Evolutionary conservation across 2,797 vertebrate genomes (phyloP), one percentile per base, ranked within the genome.

Genomic region (Sebastes hubbsi): DNA sequence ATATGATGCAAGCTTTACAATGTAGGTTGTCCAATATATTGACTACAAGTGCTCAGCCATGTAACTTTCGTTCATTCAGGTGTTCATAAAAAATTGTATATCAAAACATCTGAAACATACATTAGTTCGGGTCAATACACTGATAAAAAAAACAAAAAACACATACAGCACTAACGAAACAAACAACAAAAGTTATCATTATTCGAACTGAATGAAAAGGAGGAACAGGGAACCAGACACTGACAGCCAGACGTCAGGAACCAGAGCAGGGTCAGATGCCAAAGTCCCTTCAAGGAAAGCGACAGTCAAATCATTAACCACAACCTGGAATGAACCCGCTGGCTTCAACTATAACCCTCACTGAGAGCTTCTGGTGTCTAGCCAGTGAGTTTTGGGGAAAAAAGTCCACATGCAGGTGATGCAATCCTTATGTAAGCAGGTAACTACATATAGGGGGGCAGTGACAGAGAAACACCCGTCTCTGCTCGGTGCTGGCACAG

Each of bases 301-400:
- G 20, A 42, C 54, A 66, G 62, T 80, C 55, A 70, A 85, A 87
- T 85, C 36, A 85, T 83, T 73, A 84, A 84, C 64, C 52, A 66
- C 61, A 72, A 83, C 90, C 86, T 87, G 60, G 72, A 74, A 78
- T 87, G 60, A 88, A 77, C 75, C 55, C 34, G 42, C 9, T 18
- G 54, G 65, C 69, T 82, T 83, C 67, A 84, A 74, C 71, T 69
- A 55, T 58, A 89, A 81, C 30, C 49, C 8, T 30, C 6, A 22
- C 36, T 14, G 49, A 59, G 8, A 27, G 32, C 61, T 25, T 20
- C 54, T 52, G 58, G 25, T 66, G 30, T 73, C 54, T 27, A 24
- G 3, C 25, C 56, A 27, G 63, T 27, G 11, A 0, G 9, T 56
- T 52, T 25, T 38, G 4, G 5, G 24, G 58, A 25, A 49, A 6